Percentiles rank a stretch among this genome's conserved stretches.
phyloP scores from a whole-genome alignment of 53 echinoderm and acorn worm genomes.

The Arbacia lixula region DNA sequence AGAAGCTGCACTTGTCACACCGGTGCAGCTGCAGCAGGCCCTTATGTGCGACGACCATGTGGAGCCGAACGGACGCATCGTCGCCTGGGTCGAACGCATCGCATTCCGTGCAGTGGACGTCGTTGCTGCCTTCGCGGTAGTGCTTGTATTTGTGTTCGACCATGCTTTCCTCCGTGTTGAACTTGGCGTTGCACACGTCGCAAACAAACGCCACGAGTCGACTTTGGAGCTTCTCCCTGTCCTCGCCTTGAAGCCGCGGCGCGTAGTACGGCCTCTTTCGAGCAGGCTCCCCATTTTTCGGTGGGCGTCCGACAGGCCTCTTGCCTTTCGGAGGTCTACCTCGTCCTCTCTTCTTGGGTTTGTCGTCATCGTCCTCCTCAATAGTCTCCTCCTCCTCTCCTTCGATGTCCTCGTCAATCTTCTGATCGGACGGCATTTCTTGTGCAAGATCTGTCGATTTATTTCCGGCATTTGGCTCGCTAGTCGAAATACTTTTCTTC shows the following conservation, averaged over 20 bases:
- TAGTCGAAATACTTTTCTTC: not conserved
- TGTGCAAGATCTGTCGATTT: not conserved
- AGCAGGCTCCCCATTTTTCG: not conserved
- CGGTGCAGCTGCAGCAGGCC: slow-evolving; percentile 80
- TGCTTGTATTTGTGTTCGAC: slow-evolving; percentile 65
- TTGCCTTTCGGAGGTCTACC: slow-evolving; percentile 32
- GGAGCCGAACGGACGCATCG: slow-evolving; percentile 39
- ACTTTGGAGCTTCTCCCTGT: slow-evolving; percentile 49
- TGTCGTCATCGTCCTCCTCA: not conserved
- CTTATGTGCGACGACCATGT: slow-evolving; percentile 75
- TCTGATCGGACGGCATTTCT: no score
- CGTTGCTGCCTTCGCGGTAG: slow-evolving; percentile 36
- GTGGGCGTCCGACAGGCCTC: not conserved
- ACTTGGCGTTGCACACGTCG: slow-evolving; percentile 73
- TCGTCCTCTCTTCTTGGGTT: slow-evolving; percentile 8
- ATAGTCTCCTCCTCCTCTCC: not conserved
- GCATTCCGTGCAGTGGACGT: slow-evolving; percentile 79
- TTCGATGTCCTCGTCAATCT: no score
- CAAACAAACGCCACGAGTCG: slow-evolving; percentile 72
- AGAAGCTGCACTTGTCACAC: slow-evolving; percentile 83
- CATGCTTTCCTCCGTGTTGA: slow-evolving; percentile 71
- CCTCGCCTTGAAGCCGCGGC: not conserved
- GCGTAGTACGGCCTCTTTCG: not conserved
- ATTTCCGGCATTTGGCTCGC: not conserved
- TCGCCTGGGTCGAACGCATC: slow-evolving; percentile 35